phyloP scores from a whole-genome alignment of 2,888 invertebrate genomes.

The Alviniconcha strummeri region DNA sequence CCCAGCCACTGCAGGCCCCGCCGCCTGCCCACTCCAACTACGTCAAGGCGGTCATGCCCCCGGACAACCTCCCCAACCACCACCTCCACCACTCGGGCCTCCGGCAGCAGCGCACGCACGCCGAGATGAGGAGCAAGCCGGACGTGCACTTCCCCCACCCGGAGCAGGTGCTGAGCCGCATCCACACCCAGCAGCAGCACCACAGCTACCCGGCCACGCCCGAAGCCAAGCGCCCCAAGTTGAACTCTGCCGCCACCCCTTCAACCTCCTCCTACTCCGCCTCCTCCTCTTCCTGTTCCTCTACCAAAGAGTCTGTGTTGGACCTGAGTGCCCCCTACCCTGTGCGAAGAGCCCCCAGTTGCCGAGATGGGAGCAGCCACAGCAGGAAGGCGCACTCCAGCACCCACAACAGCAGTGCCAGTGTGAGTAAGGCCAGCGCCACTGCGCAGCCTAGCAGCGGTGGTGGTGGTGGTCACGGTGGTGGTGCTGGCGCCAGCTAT shows the following conservation, averaged over 20 bases:
- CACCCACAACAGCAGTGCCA: constrained; percentile 14
- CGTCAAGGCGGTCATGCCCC: constrained; percentile 3
- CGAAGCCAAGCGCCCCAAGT: not conserved
- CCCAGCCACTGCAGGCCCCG: not conserved
- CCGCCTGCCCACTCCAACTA: constrained; percentile 13
- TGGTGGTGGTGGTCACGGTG: constrained; percentile 16
- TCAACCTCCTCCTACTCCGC: not conserved
- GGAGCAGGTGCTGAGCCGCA: constrained; percentile 40
- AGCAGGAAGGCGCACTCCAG: not conserved
- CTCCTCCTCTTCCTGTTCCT: not conserved
- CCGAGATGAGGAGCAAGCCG: constrained; percentile 29
- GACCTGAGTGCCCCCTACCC: not conserved
- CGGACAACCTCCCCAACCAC: constrained; percentile 12
- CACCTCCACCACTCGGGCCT: not conserved
- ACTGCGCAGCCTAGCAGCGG: not conserved
- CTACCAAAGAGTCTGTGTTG: not conserved
- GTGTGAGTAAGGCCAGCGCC: constrained; percentile 18
- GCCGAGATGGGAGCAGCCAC: not conserved
- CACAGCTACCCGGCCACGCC: constrained; percentile 10
- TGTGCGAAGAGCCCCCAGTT: not conserved
- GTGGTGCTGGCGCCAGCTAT: not conserved
- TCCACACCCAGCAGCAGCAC: constrained; percentile 36
- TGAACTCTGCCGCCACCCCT: not conserved
- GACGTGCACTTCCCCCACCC: constrained; percentile 39
- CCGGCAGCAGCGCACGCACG: constrained; percentile 16